phyloP scores from a whole-genome alignment of 2,888 invertebrate species.

The Eugnorisma glareosa region DNA sequence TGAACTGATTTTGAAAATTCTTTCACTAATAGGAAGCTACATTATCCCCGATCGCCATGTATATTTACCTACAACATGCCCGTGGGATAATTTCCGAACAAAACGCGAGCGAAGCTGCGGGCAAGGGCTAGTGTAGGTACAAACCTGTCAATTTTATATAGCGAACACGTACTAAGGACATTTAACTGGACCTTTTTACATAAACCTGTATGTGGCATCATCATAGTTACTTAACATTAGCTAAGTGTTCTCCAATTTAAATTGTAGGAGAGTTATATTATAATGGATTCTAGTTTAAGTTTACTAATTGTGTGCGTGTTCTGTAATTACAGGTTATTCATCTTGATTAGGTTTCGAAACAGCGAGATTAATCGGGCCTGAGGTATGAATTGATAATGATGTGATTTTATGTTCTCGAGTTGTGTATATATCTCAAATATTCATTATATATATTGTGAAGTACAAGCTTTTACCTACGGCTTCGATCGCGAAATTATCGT shows the following conservation, averaged over 20 bases:
- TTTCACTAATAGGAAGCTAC: no score
- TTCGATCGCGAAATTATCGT: background rate
- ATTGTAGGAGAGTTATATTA: constrained; percentile 34
- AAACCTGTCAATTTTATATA: background rate
- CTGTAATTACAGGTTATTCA: constrained; percentile 7
- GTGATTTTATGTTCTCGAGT: background rate
- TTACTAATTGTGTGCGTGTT: constrained; percentile 30
- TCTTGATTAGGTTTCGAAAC: constrained; percentile 17
- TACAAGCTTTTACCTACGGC: background rate
- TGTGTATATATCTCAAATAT: background rate
- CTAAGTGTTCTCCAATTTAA: constrained; percentile 48
- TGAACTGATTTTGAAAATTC: no score
- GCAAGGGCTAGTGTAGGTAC: no score
- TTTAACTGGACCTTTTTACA: constrained; percentile 6
- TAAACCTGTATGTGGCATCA: background rate
- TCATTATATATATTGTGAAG: background rate
- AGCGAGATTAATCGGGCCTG: background rate
- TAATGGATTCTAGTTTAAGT: constrained; percentile 38
- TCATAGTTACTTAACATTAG: background rate
- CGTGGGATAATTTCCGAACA: no score
- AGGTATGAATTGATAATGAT: background rate
- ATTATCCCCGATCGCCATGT: no score
- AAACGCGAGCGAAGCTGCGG: no score
- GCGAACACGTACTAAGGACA: background rate
- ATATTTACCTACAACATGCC: no score